These are phyloP conservation scores for Trisateles emortualis DNA, from an alignment of 2,888 invertebrate species.

Conservation along the genomic window DNA sequence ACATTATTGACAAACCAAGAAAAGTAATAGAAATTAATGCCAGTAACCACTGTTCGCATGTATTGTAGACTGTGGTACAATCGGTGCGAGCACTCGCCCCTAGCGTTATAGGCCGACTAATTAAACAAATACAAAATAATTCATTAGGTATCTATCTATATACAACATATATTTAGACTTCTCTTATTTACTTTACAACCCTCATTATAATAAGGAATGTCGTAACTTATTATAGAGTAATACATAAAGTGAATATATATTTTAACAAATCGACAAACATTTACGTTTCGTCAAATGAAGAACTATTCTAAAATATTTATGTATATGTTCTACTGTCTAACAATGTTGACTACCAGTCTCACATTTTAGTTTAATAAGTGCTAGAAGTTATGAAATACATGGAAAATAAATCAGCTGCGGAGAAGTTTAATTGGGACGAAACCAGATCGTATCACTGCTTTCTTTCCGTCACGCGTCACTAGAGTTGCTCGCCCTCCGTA, in stretches of 20 bases:
- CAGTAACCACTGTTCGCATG: conserved; percentile 29
- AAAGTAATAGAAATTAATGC: conserved; percentile 34
- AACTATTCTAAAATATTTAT: conserved; percentile 80
- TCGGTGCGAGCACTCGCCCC: conserved; percentile 49
- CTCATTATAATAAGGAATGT: conserved; percentile 77
- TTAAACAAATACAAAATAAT: conserved; percentile 66
- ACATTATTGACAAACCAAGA: conserved; percentile 33
- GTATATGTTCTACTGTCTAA: conserved; percentile 84
- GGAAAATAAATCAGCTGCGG: conserved; percentile 80
- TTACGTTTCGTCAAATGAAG: conserved; percentile 77
- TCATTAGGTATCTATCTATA: conserved; percentile 69
- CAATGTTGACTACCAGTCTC: conserved; percentile 87
- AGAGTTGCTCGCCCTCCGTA: conserved; percentile 35
- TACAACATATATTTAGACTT: conserved; percentile 75
- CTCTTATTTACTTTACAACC: conserved; percentile 75
- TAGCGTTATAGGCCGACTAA: conserved; percentile 75
- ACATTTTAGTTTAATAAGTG: conserved; percentile 85
- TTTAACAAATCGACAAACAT: conserved; percentile 76
- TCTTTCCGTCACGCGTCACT: conserved; percentile 57
- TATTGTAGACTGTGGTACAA: conserved; percentile 9
- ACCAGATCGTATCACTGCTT: conserved; percentile 74
- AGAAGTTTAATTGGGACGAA: conserved; percentile 77
- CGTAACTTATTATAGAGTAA: conserved; percentile 70
- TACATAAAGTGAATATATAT: conserved; percentile 73
- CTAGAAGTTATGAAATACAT: conserved; percentile 82